A percentile compares a stretch with the other conserved stretches of the same genome.
phyloP scores from a whole-genome alignment of 2,888 invertebrate genomes.

The Aporophyla nigra region DNA sequence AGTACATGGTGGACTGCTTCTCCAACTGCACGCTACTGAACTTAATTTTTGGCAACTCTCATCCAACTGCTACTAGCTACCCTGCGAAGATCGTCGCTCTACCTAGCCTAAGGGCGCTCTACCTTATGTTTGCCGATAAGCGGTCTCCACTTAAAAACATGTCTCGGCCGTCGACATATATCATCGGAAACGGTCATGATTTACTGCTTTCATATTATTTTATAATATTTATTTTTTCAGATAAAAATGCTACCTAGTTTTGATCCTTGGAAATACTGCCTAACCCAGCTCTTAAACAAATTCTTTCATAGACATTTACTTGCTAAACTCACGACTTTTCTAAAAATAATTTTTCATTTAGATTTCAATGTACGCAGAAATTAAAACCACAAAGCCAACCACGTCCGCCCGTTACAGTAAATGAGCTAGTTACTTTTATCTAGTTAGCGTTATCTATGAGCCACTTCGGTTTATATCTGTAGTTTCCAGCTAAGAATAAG shows the following conservation, averaged over 20 bases:
- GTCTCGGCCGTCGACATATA: neutral
- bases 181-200: neutral
- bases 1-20: no score
- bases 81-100: neutral
- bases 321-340: neutral
- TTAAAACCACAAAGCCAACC: slow-evolving; percentile 66
- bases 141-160: neutral
- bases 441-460: slow-evolving; percentile 53
- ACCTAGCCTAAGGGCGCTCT: neutral
- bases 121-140: neutral
- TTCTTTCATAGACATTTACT: neutral
- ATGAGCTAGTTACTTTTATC: slow-evolving; percentile 62
- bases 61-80: neutral
- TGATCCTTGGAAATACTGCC: neutral
- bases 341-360: slow-evolving; percentile 23
- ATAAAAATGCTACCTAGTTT: neutral
- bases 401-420: slow-evolving; percentile 57
- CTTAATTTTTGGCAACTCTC: neutral
- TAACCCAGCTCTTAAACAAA: neutral
- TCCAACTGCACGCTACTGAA: neutral
- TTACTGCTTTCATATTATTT: neutral
- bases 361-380: slow-evolving; percentile 65
- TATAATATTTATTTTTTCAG: neutral
- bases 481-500: slow-evolving; percentile 45
- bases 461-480: slow-evolving; percentile 54